Base-by-base conservation (phyloP, 2,113 vertebrate species). In the Calidris pugnax region DNA sequence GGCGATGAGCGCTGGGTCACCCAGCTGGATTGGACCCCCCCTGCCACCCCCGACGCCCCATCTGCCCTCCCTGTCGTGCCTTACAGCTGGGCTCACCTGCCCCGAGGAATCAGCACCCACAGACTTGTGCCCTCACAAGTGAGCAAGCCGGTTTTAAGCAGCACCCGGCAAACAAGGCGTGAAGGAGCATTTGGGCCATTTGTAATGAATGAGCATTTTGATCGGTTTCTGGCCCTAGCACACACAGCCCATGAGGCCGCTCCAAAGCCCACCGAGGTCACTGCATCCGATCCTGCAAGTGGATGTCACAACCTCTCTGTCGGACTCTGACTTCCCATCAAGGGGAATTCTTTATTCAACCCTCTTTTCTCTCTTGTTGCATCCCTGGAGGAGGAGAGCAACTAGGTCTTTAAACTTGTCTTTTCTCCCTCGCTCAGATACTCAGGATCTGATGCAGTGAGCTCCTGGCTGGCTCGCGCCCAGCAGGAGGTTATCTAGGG, bases 11-110 rank as follows among this genome's bases (percentile, higher is more conserved):
- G 4, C 73, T 82, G 91, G 50, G 68, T 76, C 85, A 62, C 69
- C 75, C 0, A 1, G 72, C 77, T 87, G 91, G 76, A 76, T 56
- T 50, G 68, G 87, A 72, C 81, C 56, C 57, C 67, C 59, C 50
- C 51, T 67, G 39, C 17, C 17, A 4, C 47, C 68, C 80, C 37
- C 0, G 0, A 3, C 1, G 1, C 64, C 90, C 59, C 37, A 3
- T 43, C 51, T 90, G 59, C 79, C 56, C 69, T 91, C 80, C 90
- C 87, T 45, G 3, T 33, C 0, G 92, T 97, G 97, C 96, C 96
- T 97, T 97, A 95, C 16, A 89, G 78, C 77, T 69, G 23, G 89
- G 87, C 67, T 78, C 4, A 0, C 51, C 63, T 1, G 0, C 57
- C 43, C 55, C 0, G 3, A 83, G 95, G 92, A 75, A 59, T 43